phyloP scores from a whole-genome alignment of 1,140 invertebrate species.

The Drosophila subpulchrella region DNA sequence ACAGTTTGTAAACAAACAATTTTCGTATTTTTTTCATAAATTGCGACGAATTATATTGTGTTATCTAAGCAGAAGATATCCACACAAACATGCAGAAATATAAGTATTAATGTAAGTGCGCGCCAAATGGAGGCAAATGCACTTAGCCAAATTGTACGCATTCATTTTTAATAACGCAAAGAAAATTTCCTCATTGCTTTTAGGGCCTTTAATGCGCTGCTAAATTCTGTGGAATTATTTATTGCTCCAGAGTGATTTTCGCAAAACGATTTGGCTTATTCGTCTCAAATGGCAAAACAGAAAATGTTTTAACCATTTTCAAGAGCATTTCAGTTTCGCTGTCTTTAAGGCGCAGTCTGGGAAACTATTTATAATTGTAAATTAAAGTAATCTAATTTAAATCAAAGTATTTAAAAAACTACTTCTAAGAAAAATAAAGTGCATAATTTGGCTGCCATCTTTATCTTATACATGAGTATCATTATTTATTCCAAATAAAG shows the following conservation, averaged over 20 bases:
- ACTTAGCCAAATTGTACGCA: constrained; percentile 48
- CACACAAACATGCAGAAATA: background rate
- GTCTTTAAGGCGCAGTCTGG: background rate
- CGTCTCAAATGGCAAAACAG: constrained; percentile 1
- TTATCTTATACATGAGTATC: too few species aligned
- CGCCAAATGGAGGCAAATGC: constrained; percentile 11
- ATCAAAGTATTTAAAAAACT: too few species aligned
- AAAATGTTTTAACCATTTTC: background rate
- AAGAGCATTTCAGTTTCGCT: background rate
- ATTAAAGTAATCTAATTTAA: background rate
- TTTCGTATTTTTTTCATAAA: constrained; percentile 65
- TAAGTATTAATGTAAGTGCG: constrained; percentile 12
- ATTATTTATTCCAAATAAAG: background rate
- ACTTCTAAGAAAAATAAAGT: too few species aligned
- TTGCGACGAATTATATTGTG: constrained; percentile 58
- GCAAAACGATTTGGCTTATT: background rate
- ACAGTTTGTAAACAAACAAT: constrained; percentile 66
- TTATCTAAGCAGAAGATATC: constrained; percentile 67
- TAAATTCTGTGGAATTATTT: constrained; percentile 30
- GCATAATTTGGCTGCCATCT: too few species aligned
- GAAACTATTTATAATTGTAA: background rate
- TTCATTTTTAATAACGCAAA: constrained; percentile 29
- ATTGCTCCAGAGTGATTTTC: constrained; percentile 21
- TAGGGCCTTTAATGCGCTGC: constrained; percentile 24
- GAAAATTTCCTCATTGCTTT: constrained; percentile 11